Percentiles rank a stretch among this genome's conserved stretches.
Conservation (phyloP, 2,888 invertebrate species). For the Synergus laeviventris region DNA sequence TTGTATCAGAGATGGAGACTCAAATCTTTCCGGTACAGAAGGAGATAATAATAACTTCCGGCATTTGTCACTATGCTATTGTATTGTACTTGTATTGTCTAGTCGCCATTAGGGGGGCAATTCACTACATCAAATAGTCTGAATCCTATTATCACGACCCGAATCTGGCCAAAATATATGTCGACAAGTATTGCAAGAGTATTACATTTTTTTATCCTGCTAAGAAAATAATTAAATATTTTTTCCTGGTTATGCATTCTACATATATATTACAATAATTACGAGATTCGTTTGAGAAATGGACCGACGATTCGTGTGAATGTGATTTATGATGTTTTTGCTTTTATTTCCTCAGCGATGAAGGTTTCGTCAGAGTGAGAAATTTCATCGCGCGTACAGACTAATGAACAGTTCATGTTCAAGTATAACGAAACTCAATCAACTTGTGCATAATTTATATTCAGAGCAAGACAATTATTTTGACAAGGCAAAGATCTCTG, state of each 20-base stretch:
- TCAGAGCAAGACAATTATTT: conserved; percentile 10
- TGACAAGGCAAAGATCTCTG: conserved; percentile 30
- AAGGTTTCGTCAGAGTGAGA: not conserved
- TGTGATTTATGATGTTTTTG: conserved; percentile 17
- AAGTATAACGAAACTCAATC: conserved; percentile 10
- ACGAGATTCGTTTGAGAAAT: conserved; percentile 16
- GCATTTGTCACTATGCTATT: not conserved
- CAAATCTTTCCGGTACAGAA: conserved; percentile 1
- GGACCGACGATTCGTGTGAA: not conserved
- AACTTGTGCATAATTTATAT: conserved; percentile 40
- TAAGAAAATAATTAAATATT: not conserved
- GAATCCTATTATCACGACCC: not conserved
- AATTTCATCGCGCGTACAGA: not conserved
- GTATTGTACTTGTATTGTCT: not conserved
- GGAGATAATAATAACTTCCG: not conserved
- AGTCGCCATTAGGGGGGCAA: not conserved
- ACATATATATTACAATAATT: not conserved
- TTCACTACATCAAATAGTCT: not conserved
- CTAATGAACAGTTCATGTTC: conserved; percentile 10
- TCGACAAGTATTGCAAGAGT: no score
- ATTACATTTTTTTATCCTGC: not conserved
- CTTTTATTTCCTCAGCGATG: not conserved
- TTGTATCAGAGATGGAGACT: conserved; percentile 51
- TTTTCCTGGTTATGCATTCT: not conserved
- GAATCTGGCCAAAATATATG: not conserved